phyloP scores from a whole-genome alignment of 2,888 invertebrate species.

The Sinohyriopsis cumingii region DNA sequence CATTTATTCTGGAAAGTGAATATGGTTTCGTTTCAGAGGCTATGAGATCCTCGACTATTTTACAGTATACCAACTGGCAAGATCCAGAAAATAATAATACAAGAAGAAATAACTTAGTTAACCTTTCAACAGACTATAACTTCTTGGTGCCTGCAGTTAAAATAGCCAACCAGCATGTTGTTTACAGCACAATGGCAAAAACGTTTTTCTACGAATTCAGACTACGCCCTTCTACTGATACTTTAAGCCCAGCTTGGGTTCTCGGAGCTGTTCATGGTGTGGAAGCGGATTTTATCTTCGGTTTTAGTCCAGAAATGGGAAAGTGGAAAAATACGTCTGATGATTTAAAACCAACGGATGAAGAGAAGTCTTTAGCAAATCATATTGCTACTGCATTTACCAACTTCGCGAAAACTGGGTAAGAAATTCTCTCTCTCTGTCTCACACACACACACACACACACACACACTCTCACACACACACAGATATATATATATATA shows the following conservation, averaged over 20 bases:
- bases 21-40: slow-evolving; percentile 14
- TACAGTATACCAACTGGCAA: slow-evolving; percentile 35
- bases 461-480: too few relatives aligned
- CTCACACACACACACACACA: too few relatives aligned
- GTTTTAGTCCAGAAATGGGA: slow-evolving; percentile 22
- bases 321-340: slow-evolving; percentile 10
- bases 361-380: slow-evolving; percentile 16
- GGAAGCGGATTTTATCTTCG: slow-evolving; percentile 28
- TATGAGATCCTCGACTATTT: slow-evolving; percentile 13
- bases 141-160: slow-evolving; percentile 21
- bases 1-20: slow-evolving; percentile 19
- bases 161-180: slow-evolving; percentile 19
- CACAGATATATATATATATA: too few relatives aligned
- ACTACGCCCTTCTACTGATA: slow-evolving; percentile 13
- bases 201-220: slow-evolving; percentile 28
- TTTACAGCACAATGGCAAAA: slow-evolving; percentile 9
- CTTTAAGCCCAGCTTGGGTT: slow-evolving; percentile 13
- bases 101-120: slow-evolving; percentile 16
- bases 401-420: slow-evolving; percentile 33
- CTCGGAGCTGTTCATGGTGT: slow-evolving; percentile 21
- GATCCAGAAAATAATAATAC: slow-evolving; percentile 19
- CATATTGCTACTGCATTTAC: slow-evolving; percentile 30
- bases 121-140: slow-evolving; percentile 25
- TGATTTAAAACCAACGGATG: slow-evolving; percentile 3
- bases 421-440: slow-evolving; percentile 1